These are phyloP conservation scores for Falcaria lacertinaria DNA, from an alignment of 2,888 invertebrate genomes.

Conservation along the genomic window DNA sequence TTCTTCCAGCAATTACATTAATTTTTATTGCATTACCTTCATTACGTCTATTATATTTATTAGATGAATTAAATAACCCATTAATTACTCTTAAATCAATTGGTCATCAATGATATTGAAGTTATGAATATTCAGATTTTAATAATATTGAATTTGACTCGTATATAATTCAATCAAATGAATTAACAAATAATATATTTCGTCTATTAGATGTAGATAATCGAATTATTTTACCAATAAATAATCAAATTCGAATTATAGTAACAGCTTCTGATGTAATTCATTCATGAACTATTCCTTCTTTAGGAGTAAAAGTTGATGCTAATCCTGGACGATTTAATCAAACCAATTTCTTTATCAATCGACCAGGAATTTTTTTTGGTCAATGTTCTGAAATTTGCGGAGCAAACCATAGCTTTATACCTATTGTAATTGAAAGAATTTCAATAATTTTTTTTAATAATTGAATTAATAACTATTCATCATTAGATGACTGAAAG, in stretches of 20 bases:
- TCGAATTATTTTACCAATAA: conserved; percentile 78
- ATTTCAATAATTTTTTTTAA: conserved; percentile 75
- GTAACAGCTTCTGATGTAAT: conserved; percentile 82
- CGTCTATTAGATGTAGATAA: conserved; percentile 83
- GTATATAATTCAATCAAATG: conserved; percentile 74
- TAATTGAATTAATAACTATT: conserved; percentile 78
- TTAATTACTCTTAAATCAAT: conserved; percentile 81
- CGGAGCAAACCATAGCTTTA: conserved; percentile 89
- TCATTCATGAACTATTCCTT: conserved; percentile 83
- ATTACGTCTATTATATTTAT: conserved; percentile 78
- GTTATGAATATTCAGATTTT: conserved; percentile 84
- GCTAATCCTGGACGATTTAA: conserved; percentile 83
- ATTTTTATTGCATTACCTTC: conserved; percentile 82
- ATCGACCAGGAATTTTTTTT: conserved; percentile 83
- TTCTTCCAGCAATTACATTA: conserved; percentile 80
- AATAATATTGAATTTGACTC: conserved; percentile 80
- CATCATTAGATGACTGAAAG: conserved; percentile 84
- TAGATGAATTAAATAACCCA: conserved; percentile 81
- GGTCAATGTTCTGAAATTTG: conserved; percentile 92
- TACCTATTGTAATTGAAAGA: conserved; percentile 85
- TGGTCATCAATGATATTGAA: conserved; percentile 84
- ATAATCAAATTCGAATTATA: conserved; percentile 82
- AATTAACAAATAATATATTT: conserved; percentile 59
- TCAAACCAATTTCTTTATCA: conserved; percentile 81
- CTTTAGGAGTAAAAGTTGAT: conserved; percentile 83